phyloP scores from a whole-genome alignment of 2,113 vertebrate genomes.

The Indicator maculatus region DNA sequence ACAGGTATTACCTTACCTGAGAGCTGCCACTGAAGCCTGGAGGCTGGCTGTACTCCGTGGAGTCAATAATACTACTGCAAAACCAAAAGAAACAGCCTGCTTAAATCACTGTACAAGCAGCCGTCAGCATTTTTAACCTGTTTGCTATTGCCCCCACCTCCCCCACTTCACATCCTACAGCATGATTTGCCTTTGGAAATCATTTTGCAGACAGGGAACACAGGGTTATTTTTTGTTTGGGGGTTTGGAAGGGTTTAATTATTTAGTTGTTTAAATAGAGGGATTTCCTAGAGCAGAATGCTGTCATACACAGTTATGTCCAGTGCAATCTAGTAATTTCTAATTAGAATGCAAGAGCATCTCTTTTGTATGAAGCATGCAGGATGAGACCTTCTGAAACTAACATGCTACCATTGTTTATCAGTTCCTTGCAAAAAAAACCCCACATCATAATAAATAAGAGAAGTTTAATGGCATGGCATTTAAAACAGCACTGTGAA shows the following conservation, averaged over 20 bases:
- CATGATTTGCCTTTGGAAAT: background rate
- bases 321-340: background rate
- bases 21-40: constrained; percentile 91
- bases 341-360: constrained; percentile 11
- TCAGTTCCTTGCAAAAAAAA: background rate
- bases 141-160: background rate
- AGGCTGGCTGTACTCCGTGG: constrained; percentile 91
- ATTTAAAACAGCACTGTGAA: background rate
- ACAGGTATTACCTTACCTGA: constrained; percentile 79
- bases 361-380: background rate
- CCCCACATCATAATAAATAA: no score
- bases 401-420: background rate
- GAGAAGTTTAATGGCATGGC: background rate
- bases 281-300: background rate
- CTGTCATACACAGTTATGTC: background rate
- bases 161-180: background rate
- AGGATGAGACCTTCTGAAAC: background rate
- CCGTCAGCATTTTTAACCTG: background rate
- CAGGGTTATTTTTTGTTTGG: constrained; percentile 3
- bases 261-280: background rate
- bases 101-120: constrained; percentile 28
- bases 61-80: constrained; percentile 93
- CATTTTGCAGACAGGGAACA: background rate
- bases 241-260: background rate
- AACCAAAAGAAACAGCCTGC: constrained; percentile 62